Base-by-base conservation (phyloP, 2,797 vertebrate species). In the Sebastes jordani region DNA sequence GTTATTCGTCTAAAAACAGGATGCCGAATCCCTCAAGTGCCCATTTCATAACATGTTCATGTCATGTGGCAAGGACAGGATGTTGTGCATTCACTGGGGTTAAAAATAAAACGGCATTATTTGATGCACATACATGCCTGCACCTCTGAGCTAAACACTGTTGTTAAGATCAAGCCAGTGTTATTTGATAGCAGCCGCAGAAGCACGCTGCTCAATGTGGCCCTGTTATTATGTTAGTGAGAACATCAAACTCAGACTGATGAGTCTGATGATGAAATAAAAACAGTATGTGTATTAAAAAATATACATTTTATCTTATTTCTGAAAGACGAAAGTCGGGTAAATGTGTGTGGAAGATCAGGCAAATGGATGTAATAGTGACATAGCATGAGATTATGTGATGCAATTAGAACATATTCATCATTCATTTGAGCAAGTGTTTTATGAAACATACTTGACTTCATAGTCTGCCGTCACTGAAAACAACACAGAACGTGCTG, bases 1-100 rank as follows among this genome's bases (percentile, higher is more conserved):
- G 55, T 84, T 78, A 73, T 76, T 75, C 67, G 68, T 78, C 83
- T 80, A 75, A 90, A 85, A 91, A 86, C 88, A 91, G 92, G 91
- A 93, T 80, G 81, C 70, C 42, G 66, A 89, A 86, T 83, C 84
- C 76, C 87, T 87, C 55, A 34, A 84, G 92, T 85, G 78, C 85
- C 74, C 81, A 76, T 93, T 89, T 91, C 84, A 83, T 77, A 87
- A 87, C 83, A 85, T 68, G 81, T 76, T 74, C 75, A 67, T 86
- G 72, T 74, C 76, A 71, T 86, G 72, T 83, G 86, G 78, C 80
- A 80, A 71, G 62, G 56, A 84, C 83, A 83, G 87, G 85, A 89
- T 83, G 77, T 84, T 81, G 64, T 65, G 71, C 60, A 36, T 82
- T 78, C 70, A n/a, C 38, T 23, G 46, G 5, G 74, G 80, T 70